A percentile compares a stretch with the other conserved stretches of the same genome.
These are phyloP conservation scores for Actenoides lindsayi DNA, from an alignment of 2,113 vertebrate species.

Conservation along the genomic window DNA sequence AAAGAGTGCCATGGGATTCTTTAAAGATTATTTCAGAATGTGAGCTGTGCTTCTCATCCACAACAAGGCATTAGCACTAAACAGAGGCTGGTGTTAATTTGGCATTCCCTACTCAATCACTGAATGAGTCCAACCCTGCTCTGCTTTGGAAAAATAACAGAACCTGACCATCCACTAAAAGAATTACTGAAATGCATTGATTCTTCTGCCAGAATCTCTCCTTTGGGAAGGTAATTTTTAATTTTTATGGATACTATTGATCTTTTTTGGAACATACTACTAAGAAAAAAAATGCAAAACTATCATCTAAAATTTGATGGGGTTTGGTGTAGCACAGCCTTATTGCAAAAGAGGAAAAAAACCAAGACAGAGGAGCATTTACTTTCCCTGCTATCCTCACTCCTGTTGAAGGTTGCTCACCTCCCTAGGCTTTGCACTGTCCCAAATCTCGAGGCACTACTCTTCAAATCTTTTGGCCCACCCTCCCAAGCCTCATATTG, in stretches of 20 bases:
- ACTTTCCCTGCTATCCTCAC: rapidly evolving
- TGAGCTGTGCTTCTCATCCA: not conserved
- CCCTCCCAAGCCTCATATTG: not conserved
- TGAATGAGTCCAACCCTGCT: not conserved
- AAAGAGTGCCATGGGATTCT: not conserved
- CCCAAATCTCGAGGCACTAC: not conserved
- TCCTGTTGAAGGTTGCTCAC: not conserved
- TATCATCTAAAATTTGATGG: not conserved
- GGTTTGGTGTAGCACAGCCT: not conserved
- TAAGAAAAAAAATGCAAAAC: not conserved
- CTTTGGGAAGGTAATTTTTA: not conserved
- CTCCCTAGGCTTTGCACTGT: not conserved
- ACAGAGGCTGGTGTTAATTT: not conserved
- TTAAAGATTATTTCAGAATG: not conserved
- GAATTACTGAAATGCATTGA: not conserved
- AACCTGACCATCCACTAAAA: not conserved
- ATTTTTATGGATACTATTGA: not conserved
- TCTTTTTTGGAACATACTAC: not conserved
- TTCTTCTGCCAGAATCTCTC: not conserved
- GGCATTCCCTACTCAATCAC: not conserved
- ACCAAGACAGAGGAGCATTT: not conserved
- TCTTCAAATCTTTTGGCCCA: not conserved
- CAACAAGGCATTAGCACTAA: not conserved
- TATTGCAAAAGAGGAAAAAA: not conserved
- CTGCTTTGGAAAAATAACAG: not conserved